Conservation (phyloP, 2,797 vertebrate genomes). For the Gobio occitaniae region DNA sequence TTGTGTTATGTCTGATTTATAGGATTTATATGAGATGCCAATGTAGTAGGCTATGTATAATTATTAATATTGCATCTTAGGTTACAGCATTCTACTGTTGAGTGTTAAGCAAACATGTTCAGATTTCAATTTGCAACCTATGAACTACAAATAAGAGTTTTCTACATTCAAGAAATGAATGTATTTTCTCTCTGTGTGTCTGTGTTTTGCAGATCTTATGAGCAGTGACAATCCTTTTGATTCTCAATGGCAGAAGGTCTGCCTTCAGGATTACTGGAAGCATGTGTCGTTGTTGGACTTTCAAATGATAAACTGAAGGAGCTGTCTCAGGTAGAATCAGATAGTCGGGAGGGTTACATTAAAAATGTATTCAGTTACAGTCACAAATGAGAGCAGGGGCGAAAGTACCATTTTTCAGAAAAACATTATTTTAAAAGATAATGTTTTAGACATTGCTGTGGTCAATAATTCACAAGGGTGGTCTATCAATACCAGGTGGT, state of each 20-base stretch:
- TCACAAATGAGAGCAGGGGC: no score
- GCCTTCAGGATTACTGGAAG: constrained; percentile 84
- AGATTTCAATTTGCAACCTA: not conserved
- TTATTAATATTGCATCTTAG: not conserved
- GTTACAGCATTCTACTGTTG: not conserved
- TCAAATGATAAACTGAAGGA: constrained; percentile 78
- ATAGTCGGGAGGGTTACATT: no score
- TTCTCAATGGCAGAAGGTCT: constrained; percentile 78
- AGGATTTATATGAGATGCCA: not conserved
- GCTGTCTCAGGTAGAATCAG: constrained; percentile 77
- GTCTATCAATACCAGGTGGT: no score
- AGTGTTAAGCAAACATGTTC: not conserved
- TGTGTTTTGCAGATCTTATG: constrained; percentile 18
- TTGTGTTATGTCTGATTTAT: not conserved
- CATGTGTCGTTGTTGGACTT: constrained; percentile 86
- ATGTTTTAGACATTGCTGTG: no score
- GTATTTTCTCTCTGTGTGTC: not conserved
- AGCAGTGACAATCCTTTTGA: not conserved
- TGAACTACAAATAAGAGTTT: not conserved
- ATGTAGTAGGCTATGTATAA: not conserved
- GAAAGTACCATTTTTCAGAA: no score
- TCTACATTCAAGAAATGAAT: not conserved
- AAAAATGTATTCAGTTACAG: no score
- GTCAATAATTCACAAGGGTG: no score
- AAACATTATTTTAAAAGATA: no score